Evolutionary conservation across 2,113 vertebrate genomes (phyloP).

Genomic region (Daphoenositta chrysoptera): DNA sequence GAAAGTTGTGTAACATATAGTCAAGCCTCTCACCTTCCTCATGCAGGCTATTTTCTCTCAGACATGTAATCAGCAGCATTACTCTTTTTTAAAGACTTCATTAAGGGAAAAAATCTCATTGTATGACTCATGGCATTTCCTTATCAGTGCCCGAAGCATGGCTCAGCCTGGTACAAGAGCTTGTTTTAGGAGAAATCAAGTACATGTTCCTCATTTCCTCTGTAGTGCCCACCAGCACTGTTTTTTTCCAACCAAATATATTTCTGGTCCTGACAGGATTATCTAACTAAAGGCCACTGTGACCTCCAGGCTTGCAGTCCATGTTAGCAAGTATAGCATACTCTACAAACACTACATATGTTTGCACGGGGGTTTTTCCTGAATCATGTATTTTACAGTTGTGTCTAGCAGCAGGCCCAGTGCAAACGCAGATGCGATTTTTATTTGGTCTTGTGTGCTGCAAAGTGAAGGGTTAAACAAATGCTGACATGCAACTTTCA

Average conservation of each 20-base stretch:
- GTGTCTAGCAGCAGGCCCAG: neutral
- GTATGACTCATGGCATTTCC: neutral
- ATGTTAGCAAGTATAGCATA: neutral
- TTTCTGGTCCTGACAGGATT: neutral
- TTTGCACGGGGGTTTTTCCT: neutral
- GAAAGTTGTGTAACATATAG: neutral
- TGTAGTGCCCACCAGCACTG: neutral
- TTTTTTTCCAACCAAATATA: neutral
- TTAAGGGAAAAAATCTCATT: neutral
- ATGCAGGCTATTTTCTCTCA: neutral
- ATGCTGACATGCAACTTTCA: neutral
- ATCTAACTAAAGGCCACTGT: neutral
- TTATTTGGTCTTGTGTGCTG: neutral
- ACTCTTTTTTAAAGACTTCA: neutral
- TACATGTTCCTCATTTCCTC: neutral
- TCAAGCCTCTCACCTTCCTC: neutral
- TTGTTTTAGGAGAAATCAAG: neutral
- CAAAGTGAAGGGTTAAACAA: accelerated
- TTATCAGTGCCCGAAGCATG: neutral
- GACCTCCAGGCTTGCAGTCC: neutral
- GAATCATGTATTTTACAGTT: neutral
- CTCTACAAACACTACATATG: neutral
- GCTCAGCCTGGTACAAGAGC: neutral
- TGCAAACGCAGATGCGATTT: neutral
- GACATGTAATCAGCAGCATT: neutral